Percentiles rank a stretch among this genome's conserved stretches.
These are phyloP conservation scores for Drosophila pectinifera DNA, from an alignment of 1,140 invertebrate genomes.

Conservation along the genomic window DNA sequence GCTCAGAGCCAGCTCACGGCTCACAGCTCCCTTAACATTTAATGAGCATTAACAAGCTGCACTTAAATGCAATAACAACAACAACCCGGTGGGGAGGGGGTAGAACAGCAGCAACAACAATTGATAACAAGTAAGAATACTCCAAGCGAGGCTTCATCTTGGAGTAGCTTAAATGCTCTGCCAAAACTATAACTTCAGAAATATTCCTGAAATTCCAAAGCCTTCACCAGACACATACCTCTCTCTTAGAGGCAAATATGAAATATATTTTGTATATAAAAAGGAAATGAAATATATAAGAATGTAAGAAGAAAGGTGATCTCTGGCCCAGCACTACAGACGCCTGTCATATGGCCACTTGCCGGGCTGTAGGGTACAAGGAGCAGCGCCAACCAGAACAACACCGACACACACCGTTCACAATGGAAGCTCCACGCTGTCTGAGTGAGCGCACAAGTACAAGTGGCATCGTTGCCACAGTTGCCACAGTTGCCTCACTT, in stretches of 20 bases:
- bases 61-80: slow-evolving; percentile 80
- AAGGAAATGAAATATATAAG: neutral
- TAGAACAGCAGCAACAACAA: slow-evolving; percentile 59
- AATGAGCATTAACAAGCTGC: slow-evolving; percentile 84
- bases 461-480: slow-evolving; percentile 43
- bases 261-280: neutral
- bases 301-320: neutral
- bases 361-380: slow-evolving; percentile 35
- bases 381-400: slow-evolving; percentile 12
- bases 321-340: neutral
- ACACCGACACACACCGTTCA: slow-evolving; percentile 46
- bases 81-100: slow-evolving; percentile 8
- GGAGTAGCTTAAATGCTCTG: slow-evolving; percentile 27
- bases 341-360: slow-evolving; percentile 7
- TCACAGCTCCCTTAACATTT: slow-evolving; percentile 75
- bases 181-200: neutral
- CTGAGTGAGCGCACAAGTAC: slow-evolving; percentile 61
- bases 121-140: slow-evolving; percentile 77
- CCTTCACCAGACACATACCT: too few relatives aligned
- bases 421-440: slow-evolving; percentile 70
- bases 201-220: too few relatives aligned
- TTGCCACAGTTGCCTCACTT: slow-evolving; percentile 56
- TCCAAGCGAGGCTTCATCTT: slow-evolving; percentile 40
- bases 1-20: slow-evolving; percentile 35
- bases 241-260: rapidly evolving